Percentiles rank a stretch among this genome's conserved stretches.
Conservation (phyloP, 2,888 invertebrate genomes). For the Nomada goodeniana region DNA sequence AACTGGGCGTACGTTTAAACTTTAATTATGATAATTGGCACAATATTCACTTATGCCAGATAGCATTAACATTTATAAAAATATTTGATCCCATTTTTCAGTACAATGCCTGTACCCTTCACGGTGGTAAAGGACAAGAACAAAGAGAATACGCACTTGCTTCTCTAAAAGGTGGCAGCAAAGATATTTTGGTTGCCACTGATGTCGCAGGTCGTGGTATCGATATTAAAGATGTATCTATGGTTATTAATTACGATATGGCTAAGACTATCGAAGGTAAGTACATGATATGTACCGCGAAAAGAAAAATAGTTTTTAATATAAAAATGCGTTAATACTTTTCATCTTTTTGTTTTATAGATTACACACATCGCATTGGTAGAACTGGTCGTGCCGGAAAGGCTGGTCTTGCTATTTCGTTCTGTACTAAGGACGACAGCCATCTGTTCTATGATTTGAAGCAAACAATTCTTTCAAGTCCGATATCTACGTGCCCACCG, state of each 20-base stretch:
- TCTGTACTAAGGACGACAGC: slow-evolving; percentile 98
- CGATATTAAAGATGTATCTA: slow-evolving; percentile 99
- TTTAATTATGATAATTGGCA: neutral
- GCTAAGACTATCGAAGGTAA: slow-evolving; percentile 98
- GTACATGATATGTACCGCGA: neutral
- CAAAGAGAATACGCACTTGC: slow-evolving; percentile 99
- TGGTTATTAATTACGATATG: slow-evolving; percentile 99
- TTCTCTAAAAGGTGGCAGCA: slow-evolving; percentile 97
- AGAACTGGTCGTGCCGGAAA: slow-evolving; percentile 99
- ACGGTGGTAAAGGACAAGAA: slow-evolving; percentile 99
- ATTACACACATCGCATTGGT: slow-evolving; percentile 99
- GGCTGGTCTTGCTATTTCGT: slow-evolving; percentile 97
- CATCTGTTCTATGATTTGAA: slow-evolving; percentile 98
- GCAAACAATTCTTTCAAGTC: slow-evolving; percentile 94
- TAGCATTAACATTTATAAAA: neutral
- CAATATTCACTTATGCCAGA: neutral
- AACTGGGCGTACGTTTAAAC: slow-evolving; percentile 89
- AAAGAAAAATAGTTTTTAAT: neutral
- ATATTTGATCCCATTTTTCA: slow-evolving; percentile 74
- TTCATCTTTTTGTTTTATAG: slow-evolving; percentile 82
- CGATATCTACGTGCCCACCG: slow-evolving; percentile 97
- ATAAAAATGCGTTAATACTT: neutral
- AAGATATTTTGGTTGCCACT: slow-evolving; percentile 99
- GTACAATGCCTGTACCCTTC: slow-evolving; percentile 98
- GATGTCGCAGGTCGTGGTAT: slow-evolving; percentile 99